Percentiles rank a stretch among this genome's conserved stretches.
Evolutionary conservation across 37 sponge, comb jelly and placozoan species (phyloP).

Genomic region (Diacarnus erythraeanus): DNA sequence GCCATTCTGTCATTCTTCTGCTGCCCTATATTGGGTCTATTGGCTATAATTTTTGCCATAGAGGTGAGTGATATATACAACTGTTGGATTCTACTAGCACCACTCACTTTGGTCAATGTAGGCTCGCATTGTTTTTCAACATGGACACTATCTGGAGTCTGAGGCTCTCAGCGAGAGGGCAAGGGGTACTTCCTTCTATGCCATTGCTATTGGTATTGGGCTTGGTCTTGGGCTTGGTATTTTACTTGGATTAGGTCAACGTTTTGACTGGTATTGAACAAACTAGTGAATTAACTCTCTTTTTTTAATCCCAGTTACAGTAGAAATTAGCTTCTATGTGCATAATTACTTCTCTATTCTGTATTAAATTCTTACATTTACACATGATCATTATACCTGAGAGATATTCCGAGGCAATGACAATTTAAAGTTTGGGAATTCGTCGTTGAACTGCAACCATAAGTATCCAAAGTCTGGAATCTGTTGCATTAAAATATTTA

Average conservation of each 20-base stretch:
- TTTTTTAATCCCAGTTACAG: not conserved
- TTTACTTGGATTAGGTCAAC: conserved; percentile 16
- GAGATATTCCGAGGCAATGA: not conserved
- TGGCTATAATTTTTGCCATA: conserved; percentile 35
- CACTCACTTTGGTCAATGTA: not conserved
- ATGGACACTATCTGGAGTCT: conserved; percentile 21
- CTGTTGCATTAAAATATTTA: not conserved
- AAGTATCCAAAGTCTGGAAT: not conserved
- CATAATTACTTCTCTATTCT: not conserved
- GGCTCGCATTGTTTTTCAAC: conserved; percentile 8
- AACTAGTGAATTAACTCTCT: not conserved
- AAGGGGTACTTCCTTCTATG: conserved; percentile 27
- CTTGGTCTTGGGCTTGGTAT: conserved; percentile 3
- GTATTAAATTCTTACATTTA: no score
- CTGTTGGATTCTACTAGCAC: no score
- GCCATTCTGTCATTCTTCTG: conserved; percentile 14
- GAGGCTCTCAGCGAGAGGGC: conserved; percentile 30
- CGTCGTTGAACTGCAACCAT: not conserved
- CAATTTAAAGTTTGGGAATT: not conserved
- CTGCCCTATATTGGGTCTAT: conserved; percentile 33
- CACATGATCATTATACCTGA: not conserved
- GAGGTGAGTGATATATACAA: conserved; percentile 16
- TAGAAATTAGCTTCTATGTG: no score
- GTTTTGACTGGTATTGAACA: conserved; percentile 31
- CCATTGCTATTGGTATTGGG: conserved; percentile 38